Evolutionary conservation across 2,888 invertebrate genomes (phyloP).

Genomic region (Dryomyza anilis): DNA sequence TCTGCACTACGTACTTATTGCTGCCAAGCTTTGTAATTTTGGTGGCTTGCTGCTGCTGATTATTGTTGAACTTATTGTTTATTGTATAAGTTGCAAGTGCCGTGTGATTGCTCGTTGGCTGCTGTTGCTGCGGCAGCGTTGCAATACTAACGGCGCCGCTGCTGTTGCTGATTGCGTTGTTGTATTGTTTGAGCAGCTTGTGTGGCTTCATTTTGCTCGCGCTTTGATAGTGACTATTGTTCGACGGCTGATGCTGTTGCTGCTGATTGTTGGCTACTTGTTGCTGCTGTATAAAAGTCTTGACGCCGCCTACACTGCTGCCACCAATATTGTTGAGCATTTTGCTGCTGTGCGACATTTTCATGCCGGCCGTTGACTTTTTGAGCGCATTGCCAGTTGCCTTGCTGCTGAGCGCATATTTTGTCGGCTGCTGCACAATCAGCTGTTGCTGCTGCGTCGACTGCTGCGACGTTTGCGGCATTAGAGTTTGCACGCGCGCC

Average conservation of each 20-base stretch:
- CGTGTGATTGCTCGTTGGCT: conserved; percentile 34
- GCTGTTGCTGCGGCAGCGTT: conserved; percentile 43
- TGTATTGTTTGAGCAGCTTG: conserved; percentile 57
- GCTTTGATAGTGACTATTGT: conserved; percentile 35
- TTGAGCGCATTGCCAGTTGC: conserved; percentile 50
- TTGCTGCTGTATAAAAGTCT: conserved; percentile 45
- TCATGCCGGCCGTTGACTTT: conserved; percentile 40
- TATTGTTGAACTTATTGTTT: conserved; percentile 43
- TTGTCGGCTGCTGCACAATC: conserved; percentile 29
- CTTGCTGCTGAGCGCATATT: conserved; percentile 34
- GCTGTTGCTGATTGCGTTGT: conserved; percentile 44
- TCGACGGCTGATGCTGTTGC: conserved; percentile 41
- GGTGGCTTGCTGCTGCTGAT: conserved; percentile 37
- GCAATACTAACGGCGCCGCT: conserved; percentile 45
- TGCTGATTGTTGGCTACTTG: conserved; percentile 38
- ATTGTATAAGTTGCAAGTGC: conserved; percentile 40
- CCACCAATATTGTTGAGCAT: conserved; percentile 40
- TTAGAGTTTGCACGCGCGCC: conserved; percentile 53
- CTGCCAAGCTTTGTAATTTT: conserved; percentile 48
- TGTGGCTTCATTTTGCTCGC: conserved; percentile 42
- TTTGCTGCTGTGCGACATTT: conserved; percentile 43
- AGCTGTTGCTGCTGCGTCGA: conserved; percentile 30
- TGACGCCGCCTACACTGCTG: conserved; percentile 39
- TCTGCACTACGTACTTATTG: conserved; percentile 50
- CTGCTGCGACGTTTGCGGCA: conserved; percentile 36